phyloP scores from a whole-genome alignment of 1,140 invertebrate species.

The Zeugodacus cucurbitae region DNA sequence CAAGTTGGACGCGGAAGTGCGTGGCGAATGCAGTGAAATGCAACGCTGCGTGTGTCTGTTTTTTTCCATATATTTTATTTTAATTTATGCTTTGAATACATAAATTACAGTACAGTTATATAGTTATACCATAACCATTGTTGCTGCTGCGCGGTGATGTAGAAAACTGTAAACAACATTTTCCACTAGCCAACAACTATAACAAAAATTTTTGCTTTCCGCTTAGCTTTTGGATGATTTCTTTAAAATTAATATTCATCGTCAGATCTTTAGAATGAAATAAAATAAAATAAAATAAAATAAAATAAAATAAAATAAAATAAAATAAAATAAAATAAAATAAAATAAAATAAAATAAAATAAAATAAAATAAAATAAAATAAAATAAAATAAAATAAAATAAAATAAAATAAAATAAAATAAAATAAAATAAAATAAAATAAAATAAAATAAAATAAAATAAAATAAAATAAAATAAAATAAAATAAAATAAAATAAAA shows the following conservation, averaged over 20 bases:
- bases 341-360: too few relatives aligned
- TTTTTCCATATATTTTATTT: neutral
- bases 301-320: too few relatives aligned
- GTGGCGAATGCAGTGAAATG: neutral
- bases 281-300: too few relatives aligned
- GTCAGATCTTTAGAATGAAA: too few relatives aligned
- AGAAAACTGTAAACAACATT: slow-evolving; percentile 4
- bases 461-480: neutral
- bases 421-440: too few relatives aligned
- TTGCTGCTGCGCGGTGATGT: neutral
- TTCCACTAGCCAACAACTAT: neutral
- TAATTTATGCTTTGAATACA: neutral
- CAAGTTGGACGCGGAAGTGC: neutral
- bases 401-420: too few relatives aligned
- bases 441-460: too few relatives aligned
- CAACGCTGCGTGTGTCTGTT: neutral
- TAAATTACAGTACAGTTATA: neutral
- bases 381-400: too few relatives aligned
- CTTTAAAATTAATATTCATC: neutral
- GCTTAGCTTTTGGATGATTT: neutral
- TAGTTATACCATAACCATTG: neutral
- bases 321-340: too few relatives aligned
- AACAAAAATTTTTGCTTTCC: neutral
- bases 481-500: neutral
- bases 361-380: too few relatives aligned